These are phyloP conservation scores for Eufriesea mexicana DNA, from an alignment of 1,140 invertebrate species.

Conservation along the genomic window DNA sequence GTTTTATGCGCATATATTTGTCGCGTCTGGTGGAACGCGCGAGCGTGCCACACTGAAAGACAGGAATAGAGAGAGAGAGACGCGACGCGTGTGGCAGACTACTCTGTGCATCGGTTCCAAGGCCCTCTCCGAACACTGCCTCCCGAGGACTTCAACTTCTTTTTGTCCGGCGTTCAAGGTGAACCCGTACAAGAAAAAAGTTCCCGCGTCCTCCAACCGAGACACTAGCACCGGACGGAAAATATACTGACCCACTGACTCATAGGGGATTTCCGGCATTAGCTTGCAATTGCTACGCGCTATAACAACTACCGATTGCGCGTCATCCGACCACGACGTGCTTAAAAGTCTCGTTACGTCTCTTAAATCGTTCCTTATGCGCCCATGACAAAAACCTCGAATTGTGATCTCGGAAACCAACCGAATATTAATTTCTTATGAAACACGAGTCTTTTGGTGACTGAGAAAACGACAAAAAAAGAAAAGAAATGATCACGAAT, in stretches of 20 bases:
- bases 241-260: slow-evolving; percentile 46
- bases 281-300: slow-evolving; percentile 12
- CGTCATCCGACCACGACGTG: not conserved
- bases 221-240: slow-evolving; percentile 31
- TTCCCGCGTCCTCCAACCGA: slow-evolving; percentile 5
- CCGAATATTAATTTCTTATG: not conserved
- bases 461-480: too few relatives aligned
- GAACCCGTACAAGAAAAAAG: slow-evolving; percentile 18
- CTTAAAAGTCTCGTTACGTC: not conserved
- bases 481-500: not conserved
- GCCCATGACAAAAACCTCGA: not conserved
- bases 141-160: slow-evolving; percentile 50
- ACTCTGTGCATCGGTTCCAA: slow-evolving; percentile 47
- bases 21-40: slow-evolving; percentile 3
- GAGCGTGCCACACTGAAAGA: not conserved
- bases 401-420: not conserved
- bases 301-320: not conserved
- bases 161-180: slow-evolving; percentile 43
- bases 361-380: not conserved
- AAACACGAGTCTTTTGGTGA: not conserved
- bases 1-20: slow-evolving; percentile 19
- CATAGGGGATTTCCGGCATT: slow-evolving; percentile 38
- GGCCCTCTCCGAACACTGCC: slow-evolving; percentile 40
- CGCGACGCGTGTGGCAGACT: not conserved
- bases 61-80: not conserved